A percentile compares a stretch with the other conserved stretches of the same genome.
phyloP scores from a whole-genome alignment of 2,113 vertebrate genomes.

The Xenopus borealis region DNA sequence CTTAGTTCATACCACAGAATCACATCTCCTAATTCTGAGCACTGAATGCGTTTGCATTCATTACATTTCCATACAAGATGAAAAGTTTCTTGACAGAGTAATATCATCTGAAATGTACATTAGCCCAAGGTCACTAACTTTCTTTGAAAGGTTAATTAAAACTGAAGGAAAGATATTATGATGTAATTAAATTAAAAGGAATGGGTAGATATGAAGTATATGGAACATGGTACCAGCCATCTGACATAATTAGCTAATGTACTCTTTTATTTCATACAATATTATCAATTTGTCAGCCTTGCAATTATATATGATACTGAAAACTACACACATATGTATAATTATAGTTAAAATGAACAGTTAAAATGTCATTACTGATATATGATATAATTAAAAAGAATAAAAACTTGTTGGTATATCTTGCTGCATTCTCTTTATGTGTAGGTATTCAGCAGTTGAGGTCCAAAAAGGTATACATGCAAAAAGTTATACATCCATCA shows the following conservation, averaged over 20 bases:
- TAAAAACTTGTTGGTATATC: no score
- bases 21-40: neutral
- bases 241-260: conserved; percentile 50
- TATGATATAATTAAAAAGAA: no score
- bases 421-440: no score
- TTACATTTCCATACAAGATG: conserved; percentile 50
- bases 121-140: conserved; percentile 55
- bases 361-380: no score
- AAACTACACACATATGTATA: no score
- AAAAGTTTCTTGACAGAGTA: conserved; percentile 50
- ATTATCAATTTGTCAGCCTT: conserved; percentile 36
- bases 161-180: conserved; percentile 57
- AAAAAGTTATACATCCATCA: no score
- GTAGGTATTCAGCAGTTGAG: no score
- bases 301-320: no score
- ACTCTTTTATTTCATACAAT: conserved; percentile 60
- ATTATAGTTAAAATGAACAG: no score
- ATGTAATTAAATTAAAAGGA: conserved; percentile 66
- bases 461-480: no score
- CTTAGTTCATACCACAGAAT: conserved; percentile 21
- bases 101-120: conserved; percentile 42
- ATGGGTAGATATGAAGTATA: conserved; percentile 50
- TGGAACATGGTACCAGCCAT: conserved; percentile 47
- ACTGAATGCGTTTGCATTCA: conserved; percentile 26
- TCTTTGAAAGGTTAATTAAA: conserved; percentile 64